Percentiles rank a stretch among this genome's conserved stretches.
Evolutionary conservation across 2,797 vertebrate genomes (phyloP).

Genomic region (Helostoma temminkii): DNA sequence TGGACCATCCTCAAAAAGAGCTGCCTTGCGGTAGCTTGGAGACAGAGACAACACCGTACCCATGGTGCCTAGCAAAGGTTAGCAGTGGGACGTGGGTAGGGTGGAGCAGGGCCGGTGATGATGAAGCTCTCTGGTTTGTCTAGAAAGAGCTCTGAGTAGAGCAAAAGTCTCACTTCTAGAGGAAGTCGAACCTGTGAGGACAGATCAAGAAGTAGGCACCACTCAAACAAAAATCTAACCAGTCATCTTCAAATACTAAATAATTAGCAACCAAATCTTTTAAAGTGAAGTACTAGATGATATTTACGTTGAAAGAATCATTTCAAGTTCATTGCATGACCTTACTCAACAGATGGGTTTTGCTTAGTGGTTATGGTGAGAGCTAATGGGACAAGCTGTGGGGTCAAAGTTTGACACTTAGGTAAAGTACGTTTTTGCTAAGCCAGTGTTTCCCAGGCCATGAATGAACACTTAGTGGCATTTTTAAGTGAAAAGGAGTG

Average conservation of each 20-base stretch:
- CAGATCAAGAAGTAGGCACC: conserved; percentile 11
- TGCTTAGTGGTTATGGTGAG: background rate
- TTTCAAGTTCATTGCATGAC: background rate
- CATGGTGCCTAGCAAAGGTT: conserved; percentile 78
- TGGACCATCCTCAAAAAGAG: conserved; percentile 91
- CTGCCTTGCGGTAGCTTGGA: conserved; percentile 93
- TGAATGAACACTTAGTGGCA: no score
- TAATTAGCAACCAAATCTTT: no score
- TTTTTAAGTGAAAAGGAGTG: no score
- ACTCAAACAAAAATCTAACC: background rate
- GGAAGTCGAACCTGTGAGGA: conserved; percentile 55
- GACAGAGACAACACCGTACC: conserved; percentile 94
- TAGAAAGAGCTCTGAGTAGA: conserved; percentile 29
- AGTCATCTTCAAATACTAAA: background rate
- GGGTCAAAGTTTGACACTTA: background rate
- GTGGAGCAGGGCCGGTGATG: background rate
- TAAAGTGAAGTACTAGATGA: background rate
- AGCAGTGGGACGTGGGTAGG: conserved; percentile 8
- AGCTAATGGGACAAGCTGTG: no score
- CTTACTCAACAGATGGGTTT: background rate
- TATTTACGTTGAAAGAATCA: no score
- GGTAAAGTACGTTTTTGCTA: no score
- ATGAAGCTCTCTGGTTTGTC: conserved; percentile 31
- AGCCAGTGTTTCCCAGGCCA: no score
- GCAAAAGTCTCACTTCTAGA: conserved; percentile 37